Evolutionary conservation across 2,888 invertebrate species (phyloP).

Genomic region (Sympetrum striolatum): DNA sequence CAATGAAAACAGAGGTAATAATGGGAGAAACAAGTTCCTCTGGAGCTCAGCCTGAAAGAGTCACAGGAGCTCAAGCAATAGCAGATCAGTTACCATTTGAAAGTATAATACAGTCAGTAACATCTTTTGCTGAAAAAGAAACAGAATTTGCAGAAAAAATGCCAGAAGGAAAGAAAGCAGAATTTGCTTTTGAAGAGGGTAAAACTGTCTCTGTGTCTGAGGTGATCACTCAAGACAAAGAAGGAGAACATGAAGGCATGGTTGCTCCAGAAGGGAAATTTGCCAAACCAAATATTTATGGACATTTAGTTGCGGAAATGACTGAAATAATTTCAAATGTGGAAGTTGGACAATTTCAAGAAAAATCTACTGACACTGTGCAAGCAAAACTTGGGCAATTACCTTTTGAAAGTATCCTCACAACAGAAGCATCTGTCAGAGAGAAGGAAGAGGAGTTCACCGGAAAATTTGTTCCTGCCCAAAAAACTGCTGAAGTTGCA

Average conservation of each 20-base stretch:
- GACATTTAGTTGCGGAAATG: slow-evolving; percentile 61
- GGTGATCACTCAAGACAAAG: slow-evolving; percentile 62
- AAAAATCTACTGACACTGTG: background rate
- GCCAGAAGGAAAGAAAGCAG: slow-evolving; percentile 62
- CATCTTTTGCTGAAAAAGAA: slow-evolving; percentile 57
- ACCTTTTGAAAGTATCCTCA: background rate
- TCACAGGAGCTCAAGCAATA: slow-evolving; percentile 52
- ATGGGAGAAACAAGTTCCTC: slow-evolving; percentile 2
- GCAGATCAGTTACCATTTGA: slow-evolving; percentile 64
- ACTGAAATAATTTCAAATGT: slow-evolving; percentile 57
- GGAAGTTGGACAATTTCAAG: background rate
- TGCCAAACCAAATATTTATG: slow-evolving; percentile 57
- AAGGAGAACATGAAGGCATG: slow-evolving; percentile 54
- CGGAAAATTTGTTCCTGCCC: background rate
- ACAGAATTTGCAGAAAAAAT: slow-evolving; percentile 56
- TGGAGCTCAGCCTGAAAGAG: slow-evolving; percentile 40
- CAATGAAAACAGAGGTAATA: slow-evolving; percentile 52
- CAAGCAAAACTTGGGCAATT: slow-evolving; percentile 10
- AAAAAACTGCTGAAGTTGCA: slow-evolving; percentile 47
- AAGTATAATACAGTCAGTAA: slow-evolving; percentile 61
- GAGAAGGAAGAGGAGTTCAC: slow-evolving; percentile 25
- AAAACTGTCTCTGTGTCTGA: slow-evolving; percentile 61
- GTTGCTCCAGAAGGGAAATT: slow-evolving; percentile 55
- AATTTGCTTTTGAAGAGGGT: slow-evolving; percentile 58
- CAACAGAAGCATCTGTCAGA: slow-evolving; percentile 1